Percentiles rank a stretch among this genome's conserved stretches.
These are phyloP conservation scores for Philaenus spumarius DNA, from an alignment of 1,140 invertebrate genomes.

Conservation along the genomic window DNA sequence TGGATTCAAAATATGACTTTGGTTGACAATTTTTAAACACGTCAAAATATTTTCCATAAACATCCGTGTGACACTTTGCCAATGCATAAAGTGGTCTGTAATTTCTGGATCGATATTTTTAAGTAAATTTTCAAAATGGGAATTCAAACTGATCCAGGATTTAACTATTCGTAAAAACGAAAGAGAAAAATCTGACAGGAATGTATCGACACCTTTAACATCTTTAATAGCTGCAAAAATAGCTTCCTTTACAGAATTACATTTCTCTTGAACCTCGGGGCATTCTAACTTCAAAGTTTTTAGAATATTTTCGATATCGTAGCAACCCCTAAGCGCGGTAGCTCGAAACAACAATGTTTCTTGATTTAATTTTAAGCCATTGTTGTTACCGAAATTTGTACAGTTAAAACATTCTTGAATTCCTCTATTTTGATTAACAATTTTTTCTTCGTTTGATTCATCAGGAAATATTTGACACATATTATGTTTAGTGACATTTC, in stretches of 20 bases:
- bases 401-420: too few species aligned
- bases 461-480: too few species aligned
- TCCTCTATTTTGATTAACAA: too few species aligned
- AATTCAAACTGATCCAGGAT: slow-evolving; percentile 1
- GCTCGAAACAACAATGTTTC: slow-evolving; percentile 6
- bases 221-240: slow-evolving; percentile 1
- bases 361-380: neutral
- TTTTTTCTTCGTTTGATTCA: too few species aligned
- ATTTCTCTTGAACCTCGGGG: neutral
- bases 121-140: slow-evolving; percentile 1
- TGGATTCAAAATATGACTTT: too few species aligned
- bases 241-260: neutral
- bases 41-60: neutral
- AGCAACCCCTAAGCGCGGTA: neutral
- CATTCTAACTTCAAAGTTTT: neutral
- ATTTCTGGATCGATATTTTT: neutral
- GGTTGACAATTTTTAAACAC: too few species aligned
- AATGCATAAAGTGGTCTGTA: neutral
- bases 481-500: too few species aligned
- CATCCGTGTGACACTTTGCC: neutral
- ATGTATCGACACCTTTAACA: neutral
- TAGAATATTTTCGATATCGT: neutral
- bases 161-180: slow-evolving; percentile 1
- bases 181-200: neutral
- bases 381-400: too few species aligned